Conservation (phyloP, 2,113 vertebrate genomes). For the Leucopsar rothschildi region DNA sequence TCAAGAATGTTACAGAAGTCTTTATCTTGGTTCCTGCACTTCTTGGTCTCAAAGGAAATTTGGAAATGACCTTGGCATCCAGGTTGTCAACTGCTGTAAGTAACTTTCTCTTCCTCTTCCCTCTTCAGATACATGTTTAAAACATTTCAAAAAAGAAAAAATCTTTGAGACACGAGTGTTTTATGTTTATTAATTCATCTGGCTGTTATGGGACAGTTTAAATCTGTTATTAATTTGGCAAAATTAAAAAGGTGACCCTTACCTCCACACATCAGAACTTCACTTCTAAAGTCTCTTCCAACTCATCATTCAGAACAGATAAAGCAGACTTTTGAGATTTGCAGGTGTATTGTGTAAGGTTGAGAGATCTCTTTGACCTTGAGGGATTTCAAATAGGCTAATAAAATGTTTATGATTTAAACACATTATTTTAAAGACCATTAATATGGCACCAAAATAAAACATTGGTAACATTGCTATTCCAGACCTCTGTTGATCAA, state of each 20-base stretch:
- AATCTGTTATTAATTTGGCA: neutral
- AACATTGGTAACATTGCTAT: neutral
- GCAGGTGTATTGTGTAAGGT: neutral
- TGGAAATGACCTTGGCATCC: constrained; percentile 99
- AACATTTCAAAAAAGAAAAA: neutral
- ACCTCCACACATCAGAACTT: neutral
- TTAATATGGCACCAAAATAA: neutral
- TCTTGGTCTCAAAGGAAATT: constrained; percentile 95
- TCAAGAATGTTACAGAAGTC: constrained; percentile 93
- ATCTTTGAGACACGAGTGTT: neutral
- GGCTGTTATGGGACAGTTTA: neutral
- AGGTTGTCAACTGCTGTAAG: constrained; percentile 93
- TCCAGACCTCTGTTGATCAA: neutral
- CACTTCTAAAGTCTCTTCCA: neutral
- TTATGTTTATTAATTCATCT: neutral
- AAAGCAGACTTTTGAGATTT: neutral
- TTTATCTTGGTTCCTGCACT: constrained; percentile 97
- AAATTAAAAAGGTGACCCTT: neutral
- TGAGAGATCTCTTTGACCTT: neutral
- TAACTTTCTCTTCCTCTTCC: neutral
- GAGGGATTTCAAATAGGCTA: neutral
- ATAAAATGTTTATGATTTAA: neutral
- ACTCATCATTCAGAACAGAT: neutral
- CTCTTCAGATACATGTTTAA: neutral
- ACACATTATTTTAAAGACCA: neutral